These are phyloP conservation scores for Chunga burmeisteri DNA, from an alignment of 2,113 vertebrate genomes.

Conservation along the genomic window DNA sequence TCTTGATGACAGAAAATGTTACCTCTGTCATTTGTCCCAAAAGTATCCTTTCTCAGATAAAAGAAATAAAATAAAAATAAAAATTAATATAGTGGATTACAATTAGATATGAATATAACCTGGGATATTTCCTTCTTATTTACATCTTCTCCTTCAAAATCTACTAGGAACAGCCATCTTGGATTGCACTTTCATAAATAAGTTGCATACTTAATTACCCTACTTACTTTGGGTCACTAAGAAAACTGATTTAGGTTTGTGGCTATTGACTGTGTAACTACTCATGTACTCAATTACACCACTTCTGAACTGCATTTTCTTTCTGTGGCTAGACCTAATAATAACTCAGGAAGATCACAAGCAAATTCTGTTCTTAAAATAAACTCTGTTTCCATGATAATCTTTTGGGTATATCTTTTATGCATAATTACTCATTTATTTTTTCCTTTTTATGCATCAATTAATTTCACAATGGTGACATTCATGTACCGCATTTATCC, in stretches of 20 bases:
- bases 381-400: not conserved
- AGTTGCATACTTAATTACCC: not conserved
- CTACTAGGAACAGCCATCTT: not conserved
- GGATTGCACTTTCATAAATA: not conserved
- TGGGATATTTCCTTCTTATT: not conserved
- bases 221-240: not conserved
- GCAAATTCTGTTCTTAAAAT: conserved; percentile 31
- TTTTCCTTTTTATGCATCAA: not conserved
- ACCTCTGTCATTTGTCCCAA: not conserved
- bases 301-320: not conserved
- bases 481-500: not conserved
- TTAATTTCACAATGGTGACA: not conserved
- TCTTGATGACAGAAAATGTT: not conserved
- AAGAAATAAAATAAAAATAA: not conserved
- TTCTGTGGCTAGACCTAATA: conserved; percentile 32
- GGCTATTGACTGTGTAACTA: not conserved
- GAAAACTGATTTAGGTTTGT: not conserved
- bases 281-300: not conserved
- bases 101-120: not conserved
- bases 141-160: not conserved
- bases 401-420: not conserved
- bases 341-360: conserved; percentile 17
- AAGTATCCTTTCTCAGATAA: not conserved
- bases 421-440: not conserved
- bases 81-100: not conserved